A percentile compares a stretch with the other conserved stretches of the same genome.
phyloP scores from a whole-genome alignment of 2,113 vertebrate genomes.

The Platichthys stellatus region DNA sequence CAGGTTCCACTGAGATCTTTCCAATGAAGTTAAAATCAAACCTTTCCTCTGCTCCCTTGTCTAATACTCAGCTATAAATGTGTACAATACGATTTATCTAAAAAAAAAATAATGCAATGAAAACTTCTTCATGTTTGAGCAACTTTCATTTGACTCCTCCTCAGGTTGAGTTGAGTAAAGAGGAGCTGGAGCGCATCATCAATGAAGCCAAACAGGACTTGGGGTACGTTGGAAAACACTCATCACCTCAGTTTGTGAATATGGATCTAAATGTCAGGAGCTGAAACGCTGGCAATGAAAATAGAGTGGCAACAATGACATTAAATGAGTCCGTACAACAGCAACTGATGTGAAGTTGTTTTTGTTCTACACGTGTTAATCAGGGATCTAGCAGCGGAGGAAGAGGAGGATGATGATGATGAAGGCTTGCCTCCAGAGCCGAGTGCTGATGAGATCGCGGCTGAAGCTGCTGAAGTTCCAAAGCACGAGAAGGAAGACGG shows the following conservation, averaged over 20 bases:
- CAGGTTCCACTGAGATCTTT: too few relatives aligned
- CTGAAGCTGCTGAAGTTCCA: conserved; percentile 39
- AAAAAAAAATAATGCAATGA: too few relatives aligned
- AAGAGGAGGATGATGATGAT: conserved; percentile 80
- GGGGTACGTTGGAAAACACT: conserved; percentile 56
- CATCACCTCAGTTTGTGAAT: background rate
- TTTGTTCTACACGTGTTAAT: background rate
- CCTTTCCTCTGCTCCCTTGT: too few relatives aligned
- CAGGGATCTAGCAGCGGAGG: conserved; percentile 74
- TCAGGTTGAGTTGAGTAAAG: conserved; percentile 83
- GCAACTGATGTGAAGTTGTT: background rate
- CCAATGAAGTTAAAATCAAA: too few relatives aligned
- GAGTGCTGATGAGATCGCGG: conserved; percentile 16
- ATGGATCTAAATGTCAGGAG: too few relatives aligned
- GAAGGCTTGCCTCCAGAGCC: conserved; percentile 61
- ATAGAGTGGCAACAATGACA: too few relatives aligned
- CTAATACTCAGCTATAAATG: too few relatives aligned
- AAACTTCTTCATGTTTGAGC: background rate
- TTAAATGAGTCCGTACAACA: background rate
- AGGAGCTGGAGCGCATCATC: conserved; percentile 83
- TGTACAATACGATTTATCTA: background rate
- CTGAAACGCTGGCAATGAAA: too few relatives aligned
- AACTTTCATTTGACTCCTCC: background rate
- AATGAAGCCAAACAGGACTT: conserved; percentile 79
- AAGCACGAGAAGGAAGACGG: conserved; percentile 62